Base-by-base conservation (phyloP, 2,888 invertebrate genomes). In the Amiota minor region DNA sequence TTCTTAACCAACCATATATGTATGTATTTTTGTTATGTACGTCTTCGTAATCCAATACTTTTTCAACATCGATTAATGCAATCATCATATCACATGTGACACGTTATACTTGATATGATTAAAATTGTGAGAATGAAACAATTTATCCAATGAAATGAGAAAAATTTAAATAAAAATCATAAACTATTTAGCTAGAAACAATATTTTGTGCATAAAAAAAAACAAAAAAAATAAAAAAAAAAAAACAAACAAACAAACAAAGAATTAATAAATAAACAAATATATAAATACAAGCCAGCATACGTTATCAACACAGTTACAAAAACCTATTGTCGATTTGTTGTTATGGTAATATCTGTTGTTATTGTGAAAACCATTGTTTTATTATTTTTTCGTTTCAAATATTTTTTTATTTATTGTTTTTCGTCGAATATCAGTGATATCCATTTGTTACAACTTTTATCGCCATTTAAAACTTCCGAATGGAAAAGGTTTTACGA, bases 401-500 rank as follows among this genome's bases (percentile, higher is more conserved):
- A 6, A 50, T 35, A 53, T n/a, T 49, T 55, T 55, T n/a, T 20
- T 74, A 67, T 55, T 72, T 62, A 46, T 50, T 9, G 1, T 9
- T 12, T 35, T 56, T n/a, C 56, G 11, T 72, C 23, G 20, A 20
- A 20, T 84, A 85, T 85, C 85, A 78, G 75, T 76, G 70, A 73
- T 35, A 80, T 79, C 80, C 79, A 85, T 85, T 85, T 85, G 85
- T 83, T 83, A 81, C 81, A 85, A 82, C 80, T 84, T 85, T 85
- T 82, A 85, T 85, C 84, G 80, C 76, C 81, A 81, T 74, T 82
- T 80, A 79, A 83, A 79, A 73, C 75, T 73, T 70, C 72, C 71
- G 71, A 49, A 18, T 50, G 45, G 56, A 65, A 70, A 72, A 64
- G 61, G 72, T 53, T 12, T 50, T 45, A 56, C 62, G 75, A 65